Evolutionary conservation across 2,888 invertebrate genomes (phyloP).

Genomic region (Eupithecia insigniata): DNA sequence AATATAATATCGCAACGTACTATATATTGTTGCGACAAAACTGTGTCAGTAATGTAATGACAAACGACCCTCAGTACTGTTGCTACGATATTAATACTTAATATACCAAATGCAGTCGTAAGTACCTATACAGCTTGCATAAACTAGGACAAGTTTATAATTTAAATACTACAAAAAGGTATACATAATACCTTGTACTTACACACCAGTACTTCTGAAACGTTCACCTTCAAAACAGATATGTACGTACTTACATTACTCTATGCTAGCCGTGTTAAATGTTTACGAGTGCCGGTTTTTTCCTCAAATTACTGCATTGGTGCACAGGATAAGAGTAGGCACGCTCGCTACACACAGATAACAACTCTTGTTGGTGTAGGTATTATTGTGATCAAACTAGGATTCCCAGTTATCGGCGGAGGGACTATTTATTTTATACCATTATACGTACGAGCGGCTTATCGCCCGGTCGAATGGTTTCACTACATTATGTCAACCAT

Average conservation of each 20-base stretch:
- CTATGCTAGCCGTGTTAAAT: background rate
- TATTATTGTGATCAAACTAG: slow-evolving; percentile 7
- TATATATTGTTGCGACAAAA: slow-evolving; percentile 61
- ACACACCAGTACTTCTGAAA: background rate
- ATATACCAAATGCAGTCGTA: background rate
- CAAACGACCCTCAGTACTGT: slow-evolving; percentile 14
- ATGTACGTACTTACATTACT: too few species aligned
- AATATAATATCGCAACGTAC: slow-evolving; percentile 62
- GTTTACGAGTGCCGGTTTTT: background rate
- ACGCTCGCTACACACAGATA: background rate
- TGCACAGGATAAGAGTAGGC: background rate
- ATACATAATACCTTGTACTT: too few species aligned
- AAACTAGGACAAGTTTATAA: slow-evolving; percentile 11
- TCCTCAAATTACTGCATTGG: slow-evolving; percentile 1
- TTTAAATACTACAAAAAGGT: background rate
- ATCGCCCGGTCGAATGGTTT: slow-evolving; percentile 17
- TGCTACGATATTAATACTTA: background rate
- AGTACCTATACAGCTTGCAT: slow-evolving; percentile 17
- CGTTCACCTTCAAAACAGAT: background rate
- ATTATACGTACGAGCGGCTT: slow-evolving; percentile 8
- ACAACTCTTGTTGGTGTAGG: background rate
- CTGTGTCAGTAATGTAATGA: slow-evolving; percentile 52
- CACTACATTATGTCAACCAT: slow-evolving; percentile 13
- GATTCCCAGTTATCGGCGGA: slow-evolving; percentile 23
- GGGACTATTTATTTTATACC: background rate